Evolutionary conservation across 2,888 invertebrate species (phyloP), one percentile per base, ranked within the genome.

Genomic region (Anoplius nigerrimus): DNA sequence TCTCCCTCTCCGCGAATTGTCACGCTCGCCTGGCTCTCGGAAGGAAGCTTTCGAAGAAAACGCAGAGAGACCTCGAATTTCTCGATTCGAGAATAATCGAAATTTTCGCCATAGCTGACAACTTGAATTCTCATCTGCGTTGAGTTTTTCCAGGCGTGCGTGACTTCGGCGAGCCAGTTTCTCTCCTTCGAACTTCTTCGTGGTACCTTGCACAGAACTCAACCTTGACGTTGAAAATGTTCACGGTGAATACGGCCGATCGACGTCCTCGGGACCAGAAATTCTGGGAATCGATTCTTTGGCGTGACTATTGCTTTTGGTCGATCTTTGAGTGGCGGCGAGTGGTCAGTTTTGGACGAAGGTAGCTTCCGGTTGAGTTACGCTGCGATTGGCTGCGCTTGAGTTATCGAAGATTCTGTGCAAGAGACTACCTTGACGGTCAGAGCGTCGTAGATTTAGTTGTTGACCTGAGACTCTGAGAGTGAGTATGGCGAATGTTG

Each of bases 1-100:
- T 77, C 79, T 82, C 80, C 73, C 76, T 82, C 80, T 73, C 76
- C 82, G 70, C 72, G 79, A 82, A 85, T 4, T 84, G 81, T 85
- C 83, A 82, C 80, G 82, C 80, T 81, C 80, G 75, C 74, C 48
- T n/a, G n/a, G n/a, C n/a, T 48, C 16, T 48, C 16, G 48, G 18
- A 34, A 6, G 34, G 11, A 48, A 15, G n/a, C 4, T 48, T 6
- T 4, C 48, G 13, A 13, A 48, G 18, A 1, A 48, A 2, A 45
- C 2, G 16, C n/a, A 11, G 45, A 16, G 45, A 45, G 45, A 45
- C 18, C n/a, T 48, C 48, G 48, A n/a, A n/a, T n/a, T n/a, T n/a
- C n/a, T n/a, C n/a, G n/a, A n/a, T n/a, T n/a, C n/a, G n/a, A n/a
- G n/a, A n/a, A n/a, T n/a, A n/a, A n/a, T n/a, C n/a, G n/a, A n/a